Evolutionary conservation across 2,888 invertebrate species (phyloP).

Genomic region (Parnassius smintheus): DNA sequence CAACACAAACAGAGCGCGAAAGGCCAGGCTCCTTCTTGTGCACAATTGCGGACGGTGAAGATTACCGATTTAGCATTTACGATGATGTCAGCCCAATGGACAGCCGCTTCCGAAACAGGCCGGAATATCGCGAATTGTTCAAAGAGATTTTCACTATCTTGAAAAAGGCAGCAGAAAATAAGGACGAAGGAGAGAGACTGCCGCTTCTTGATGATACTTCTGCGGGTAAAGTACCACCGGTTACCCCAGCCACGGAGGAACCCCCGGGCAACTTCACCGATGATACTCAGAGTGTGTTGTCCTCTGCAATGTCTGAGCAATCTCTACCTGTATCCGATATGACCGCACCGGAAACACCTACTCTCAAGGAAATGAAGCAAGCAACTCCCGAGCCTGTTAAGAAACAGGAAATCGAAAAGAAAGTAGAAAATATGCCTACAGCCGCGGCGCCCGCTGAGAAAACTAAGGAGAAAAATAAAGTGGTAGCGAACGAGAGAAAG

Average conservation of each 20-base stretch:
- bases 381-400: constrained; percentile 39
- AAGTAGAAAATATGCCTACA: constrained; percentile 61
- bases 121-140: constrained; percentile 90
- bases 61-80: constrained; percentile 92
- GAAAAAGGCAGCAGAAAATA: constrained; percentile 91
- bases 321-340: constrained; percentile 86
- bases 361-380: constrained; percentile 76
- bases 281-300: constrained; percentile 87
- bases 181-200: constrained; percentile 88
- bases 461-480: constrained; percentile 37
- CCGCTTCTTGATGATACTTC: constrained; percentile 85
- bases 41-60: constrained; percentile 92
- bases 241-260: constrained; percentile 85
- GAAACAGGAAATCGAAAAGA: constrained; percentile 55
- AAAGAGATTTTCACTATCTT: constrained; percentile 91
- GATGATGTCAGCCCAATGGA: constrained; percentile 90
- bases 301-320: constrained; percentile 87
- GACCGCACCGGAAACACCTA: constrained; percentile 76
- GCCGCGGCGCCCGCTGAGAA: constrained; percentile 54
- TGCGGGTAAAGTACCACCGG: constrained; percentile 83
- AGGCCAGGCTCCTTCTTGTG: constrained; percentile 91
- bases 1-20: constrained; percentile 89
- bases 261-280: constrained; percentile 84
- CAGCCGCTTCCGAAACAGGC: constrained; percentile 90
- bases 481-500: constrained; percentile 45